Evolutionary conservation across 2,113 vertebrate genomes (phyloP).

Genomic region (Vulpes lagopus): DNA sequence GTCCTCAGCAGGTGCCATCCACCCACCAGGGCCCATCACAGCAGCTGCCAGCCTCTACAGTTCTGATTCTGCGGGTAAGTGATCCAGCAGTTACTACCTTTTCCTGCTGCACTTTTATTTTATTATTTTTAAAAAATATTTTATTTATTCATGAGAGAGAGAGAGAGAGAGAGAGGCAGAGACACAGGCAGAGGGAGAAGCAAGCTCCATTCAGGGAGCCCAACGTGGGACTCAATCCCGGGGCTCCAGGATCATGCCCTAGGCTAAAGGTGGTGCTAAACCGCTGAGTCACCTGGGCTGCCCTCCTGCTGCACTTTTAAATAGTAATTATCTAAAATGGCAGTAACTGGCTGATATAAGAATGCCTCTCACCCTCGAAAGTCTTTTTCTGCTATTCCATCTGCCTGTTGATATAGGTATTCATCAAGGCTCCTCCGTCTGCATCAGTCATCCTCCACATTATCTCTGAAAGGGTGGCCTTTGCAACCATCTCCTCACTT

Average conservation of each 20-base stretch:
- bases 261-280: no score
- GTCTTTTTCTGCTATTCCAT: conserved; percentile 15
- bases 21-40: conserved; percentile 90
- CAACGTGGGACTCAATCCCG: no score
- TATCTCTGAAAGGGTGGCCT: background rate
- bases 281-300: no score
- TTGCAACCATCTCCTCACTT: background rate
- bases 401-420: background rate
- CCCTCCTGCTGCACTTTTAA: background rate
- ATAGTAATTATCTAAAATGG: background rate
- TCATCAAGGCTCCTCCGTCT: background rate
- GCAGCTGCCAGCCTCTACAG: conserved; percentile 84
- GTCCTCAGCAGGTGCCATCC: conserved; percentile 87
- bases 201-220: no score
- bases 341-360: background rate
- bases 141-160: no score
- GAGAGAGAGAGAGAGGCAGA: no score
- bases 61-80: conserved; percentile 92
- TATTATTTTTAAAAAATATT: no score
- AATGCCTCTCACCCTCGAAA: conserved; percentile 15
- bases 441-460: background rate
- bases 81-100: background rate
- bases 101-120: background rate
- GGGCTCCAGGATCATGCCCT: no score
- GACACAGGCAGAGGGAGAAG: no score